A percentile compares a stretch with the other conserved stretches of the same genome.
These are phyloP conservation scores for Belgica antarctica DNA, from an alignment of 2,888 invertebrate genomes.

Conservation along the genomic window DNA sequence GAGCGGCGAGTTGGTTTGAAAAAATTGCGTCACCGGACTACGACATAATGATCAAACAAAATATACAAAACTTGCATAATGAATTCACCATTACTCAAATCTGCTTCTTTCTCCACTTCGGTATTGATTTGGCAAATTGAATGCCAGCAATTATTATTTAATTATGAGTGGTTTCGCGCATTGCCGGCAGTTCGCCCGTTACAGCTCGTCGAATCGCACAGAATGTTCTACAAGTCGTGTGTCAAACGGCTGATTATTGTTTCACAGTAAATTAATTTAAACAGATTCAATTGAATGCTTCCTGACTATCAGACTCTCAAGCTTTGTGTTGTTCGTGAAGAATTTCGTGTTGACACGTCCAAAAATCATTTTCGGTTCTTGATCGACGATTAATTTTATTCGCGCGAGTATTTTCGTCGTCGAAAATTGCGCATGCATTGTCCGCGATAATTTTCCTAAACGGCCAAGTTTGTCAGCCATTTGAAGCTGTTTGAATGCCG, in stretches of 20 bases:
- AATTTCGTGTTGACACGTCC: background rate
- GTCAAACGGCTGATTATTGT: background rate
- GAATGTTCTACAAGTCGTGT: background rate
- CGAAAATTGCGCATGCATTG: background rate
- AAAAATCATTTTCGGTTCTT: background rate
- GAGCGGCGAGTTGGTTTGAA: background rate
- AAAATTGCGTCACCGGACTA: constrained; percentile 10
- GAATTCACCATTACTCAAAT: background rate
- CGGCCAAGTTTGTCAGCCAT: too few relatives aligned
- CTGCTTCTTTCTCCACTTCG: too few relatives aligned
- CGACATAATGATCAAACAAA: constrained; percentile 14
- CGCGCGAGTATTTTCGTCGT: too few relatives aligned
- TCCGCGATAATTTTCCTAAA: background rate
- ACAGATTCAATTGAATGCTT: constrained; percentile 44
- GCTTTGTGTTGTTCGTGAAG: too few relatives aligned
- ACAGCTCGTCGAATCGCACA: background rate
- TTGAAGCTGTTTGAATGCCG: background rate
- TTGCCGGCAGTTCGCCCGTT: background rate
- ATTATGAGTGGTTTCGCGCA: background rate
- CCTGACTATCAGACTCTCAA: constrained; percentile 32
- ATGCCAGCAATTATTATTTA: background rate
- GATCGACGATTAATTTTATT: background rate
- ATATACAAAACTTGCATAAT: constrained; percentile 9
- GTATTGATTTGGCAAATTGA: background rate
- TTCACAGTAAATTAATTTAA: constrained; percentile 33